Conservation (phyloP, 2,888 invertebrate species). For the Stenoptilia bipunctidactyla region DNA sequence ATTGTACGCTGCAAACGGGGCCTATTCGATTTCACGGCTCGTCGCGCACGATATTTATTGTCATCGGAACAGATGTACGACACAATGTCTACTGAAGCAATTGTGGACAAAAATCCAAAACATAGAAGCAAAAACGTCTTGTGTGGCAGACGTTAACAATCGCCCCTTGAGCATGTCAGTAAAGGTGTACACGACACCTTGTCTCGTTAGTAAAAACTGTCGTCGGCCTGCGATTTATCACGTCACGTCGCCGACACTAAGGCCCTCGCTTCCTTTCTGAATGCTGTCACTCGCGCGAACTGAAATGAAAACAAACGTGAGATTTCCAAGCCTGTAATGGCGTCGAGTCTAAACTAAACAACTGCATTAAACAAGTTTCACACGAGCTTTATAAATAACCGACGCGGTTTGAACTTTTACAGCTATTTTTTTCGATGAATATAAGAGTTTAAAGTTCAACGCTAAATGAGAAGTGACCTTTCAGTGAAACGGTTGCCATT, state of each 20-base stretch:
- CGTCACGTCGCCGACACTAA: slow-evolving; percentile 40
- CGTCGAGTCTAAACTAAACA: slow-evolving; percentile 13
- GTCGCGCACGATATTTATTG: slow-evolving; percentile 68
- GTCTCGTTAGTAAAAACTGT: slow-evolving; percentile 68
- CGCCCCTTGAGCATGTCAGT: slow-evolving; percentile 50
- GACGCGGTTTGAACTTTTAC: too few species aligned
- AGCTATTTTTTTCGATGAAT: too few species aligned
- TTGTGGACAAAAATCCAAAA: slow-evolving; percentile 57
- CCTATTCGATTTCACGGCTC: slow-evolving; percentile 72
- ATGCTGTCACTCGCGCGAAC: slow-evolving; percentile 32
- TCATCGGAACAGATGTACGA: slow-evolving; percentile 70
- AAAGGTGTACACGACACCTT: slow-evolving; percentile 45
- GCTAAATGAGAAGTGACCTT: too few species aligned
- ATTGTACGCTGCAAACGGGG: slow-evolving; percentile 70
- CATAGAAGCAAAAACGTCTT: slow-evolving; percentile 30
- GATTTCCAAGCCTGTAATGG: slow-evolving; percentile 17
- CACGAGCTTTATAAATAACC: too few species aligned
- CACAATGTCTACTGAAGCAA: slow-evolving; percentile 66
- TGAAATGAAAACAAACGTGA: slow-evolving; percentile 40
- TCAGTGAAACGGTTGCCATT: too few species aligned
- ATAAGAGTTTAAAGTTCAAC: too few species aligned
- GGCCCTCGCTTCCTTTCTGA: slow-evolving; percentile 37
- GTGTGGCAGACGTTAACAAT: slow-evolving; percentile 36
- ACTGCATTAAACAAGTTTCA: slow-evolving; percentile 5
- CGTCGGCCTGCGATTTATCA: slow-evolving; percentile 58